These are phyloP conservation scores for Aphelenchoides avenae DNA, from an alignment of 1,140 invertebrate species.

Conservation along the genomic window DNA sequence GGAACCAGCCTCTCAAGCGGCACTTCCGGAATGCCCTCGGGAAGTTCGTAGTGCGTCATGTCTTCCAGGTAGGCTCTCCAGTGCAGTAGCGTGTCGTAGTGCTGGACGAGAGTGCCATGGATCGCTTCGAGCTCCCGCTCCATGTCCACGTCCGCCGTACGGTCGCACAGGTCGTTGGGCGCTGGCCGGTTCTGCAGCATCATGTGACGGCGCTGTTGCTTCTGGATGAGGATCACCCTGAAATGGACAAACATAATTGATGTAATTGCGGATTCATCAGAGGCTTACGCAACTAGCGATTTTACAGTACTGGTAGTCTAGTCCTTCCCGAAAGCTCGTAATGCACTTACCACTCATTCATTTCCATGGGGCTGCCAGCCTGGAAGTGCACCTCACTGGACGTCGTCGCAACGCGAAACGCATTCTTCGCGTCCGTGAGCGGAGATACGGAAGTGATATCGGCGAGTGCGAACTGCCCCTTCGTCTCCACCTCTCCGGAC, in stretches of 20 bases:
- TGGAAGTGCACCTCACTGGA: conserved; percentile 48
- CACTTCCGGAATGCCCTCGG: neutral
- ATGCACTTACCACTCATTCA: conserved; percentile 54
- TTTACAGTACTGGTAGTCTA: too few species aligned
- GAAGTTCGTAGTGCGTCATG: conserved; percentile 4
- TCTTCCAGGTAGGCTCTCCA: conserved; percentile 30
- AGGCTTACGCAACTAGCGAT: too few species aligned
- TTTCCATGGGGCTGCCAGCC: conserved; percentile 38
- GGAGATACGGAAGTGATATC: conserved; percentile 45
- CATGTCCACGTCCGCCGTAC: too few species aligned
- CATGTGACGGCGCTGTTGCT: conserved; percentile 41
- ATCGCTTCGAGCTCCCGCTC: conserved; percentile 15
- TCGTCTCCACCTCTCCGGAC: conserved; percentile 2
- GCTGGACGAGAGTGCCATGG: conserved; percentile 12
- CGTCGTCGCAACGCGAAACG: conserved; percentile 41
- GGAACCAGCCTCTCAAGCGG: conserved; percentile 9
- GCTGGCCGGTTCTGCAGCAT: conserved; percentile 25
- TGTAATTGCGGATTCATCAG: too few species aligned
- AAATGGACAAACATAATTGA: conserved; percentile 22
- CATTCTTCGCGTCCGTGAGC: conserved; percentile 43
- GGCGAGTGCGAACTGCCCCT: conserved; percentile 39
- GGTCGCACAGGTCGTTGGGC: conserved; percentile 1
- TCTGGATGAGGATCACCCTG: conserved; percentile 48
- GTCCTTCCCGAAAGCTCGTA: too few species aligned
- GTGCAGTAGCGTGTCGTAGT: conserved; percentile 30